A percentile compares a stretch with the other conserved stretches of the same genome.
These are phyloP conservation scores for Hyperoodon ampullatus DNA, from an alignment of 2,113 vertebrate genomes.

Conservation along the genomic window DNA sequence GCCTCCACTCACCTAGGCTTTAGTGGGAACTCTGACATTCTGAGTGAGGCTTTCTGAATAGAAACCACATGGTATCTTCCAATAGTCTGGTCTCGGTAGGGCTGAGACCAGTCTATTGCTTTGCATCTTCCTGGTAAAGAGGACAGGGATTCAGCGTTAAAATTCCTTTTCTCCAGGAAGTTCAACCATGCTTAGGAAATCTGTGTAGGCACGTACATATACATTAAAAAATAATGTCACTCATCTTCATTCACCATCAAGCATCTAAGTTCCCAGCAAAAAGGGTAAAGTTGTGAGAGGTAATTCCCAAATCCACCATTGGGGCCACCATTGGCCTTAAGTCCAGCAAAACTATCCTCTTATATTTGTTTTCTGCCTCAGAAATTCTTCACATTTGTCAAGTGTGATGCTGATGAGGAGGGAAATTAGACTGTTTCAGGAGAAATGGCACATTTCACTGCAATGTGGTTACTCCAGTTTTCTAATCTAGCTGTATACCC, in stretches of 20 bases:
- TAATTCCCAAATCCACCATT: neutral
- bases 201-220: neutral
- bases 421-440: neutral
- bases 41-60: neutral
- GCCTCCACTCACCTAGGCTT: neutral
- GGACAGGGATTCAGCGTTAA: neutral
- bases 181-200: neutral
- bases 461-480: neutral
- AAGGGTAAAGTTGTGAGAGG: neutral
- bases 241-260: neutral
- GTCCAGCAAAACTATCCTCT: neutral
- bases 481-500: neutral
- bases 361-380: neutral
- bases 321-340: neutral
- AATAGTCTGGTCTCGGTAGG: neutral
- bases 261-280: neutral
- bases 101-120: neutral
- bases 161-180: neutral
- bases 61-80: neutral
- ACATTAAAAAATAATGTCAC: neutral
- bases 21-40: neutral
- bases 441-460: neutral
- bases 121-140: neutral
- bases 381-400: neutral
- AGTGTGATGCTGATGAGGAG: neutral